A percentile compares a stretch with the other conserved stretches of the same genome.
phyloP scores from a whole-genome alignment of 2,888 invertebrate species.

The Amitus sp. region DNA sequence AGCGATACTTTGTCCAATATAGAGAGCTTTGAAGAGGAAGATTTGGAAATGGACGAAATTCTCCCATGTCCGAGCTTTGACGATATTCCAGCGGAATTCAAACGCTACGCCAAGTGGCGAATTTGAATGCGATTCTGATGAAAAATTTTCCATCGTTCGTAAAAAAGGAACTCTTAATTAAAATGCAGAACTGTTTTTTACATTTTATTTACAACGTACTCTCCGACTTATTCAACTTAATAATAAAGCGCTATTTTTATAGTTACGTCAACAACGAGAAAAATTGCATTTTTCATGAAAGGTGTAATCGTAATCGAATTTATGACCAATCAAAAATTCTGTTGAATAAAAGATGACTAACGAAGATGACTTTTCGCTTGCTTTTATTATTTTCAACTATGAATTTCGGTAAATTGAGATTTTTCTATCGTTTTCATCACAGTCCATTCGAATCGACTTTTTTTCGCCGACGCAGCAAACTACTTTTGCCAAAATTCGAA shows the following conservation, averaged over 20 bases:
- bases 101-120: conserved; percentile 36
- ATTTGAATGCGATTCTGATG: conserved; percentile 11
- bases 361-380: too few relatives aligned
- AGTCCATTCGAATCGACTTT: conserved; percentile 32
- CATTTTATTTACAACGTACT: too few relatives aligned
- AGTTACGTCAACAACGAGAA: too few relatives aligned
- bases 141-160: not conserved
- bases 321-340: too few relatives aligned
- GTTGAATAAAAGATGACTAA: too few relatives aligned
- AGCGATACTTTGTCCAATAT: not conserved
- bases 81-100: conserved; percentile 31
- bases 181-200: too few relatives aligned
- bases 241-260: too few relatives aligned
- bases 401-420: not conserved
- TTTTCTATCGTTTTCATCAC: conserved; percentile 34
- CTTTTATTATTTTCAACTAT: too few relatives aligned
- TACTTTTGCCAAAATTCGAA: not conserved
- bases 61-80: not conserved
- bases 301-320: too few relatives aligned
- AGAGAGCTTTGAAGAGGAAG: conserved; percentile 1
- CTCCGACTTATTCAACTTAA: too few relatives aligned
- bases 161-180: too few relatives aligned
- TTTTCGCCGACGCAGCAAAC: not conserved
- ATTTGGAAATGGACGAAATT: not conserved
- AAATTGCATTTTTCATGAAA: too few relatives aligned